Conservation (phyloP, 2,888 invertebrate genomes). For the Microplitis deprimator region DNA sequence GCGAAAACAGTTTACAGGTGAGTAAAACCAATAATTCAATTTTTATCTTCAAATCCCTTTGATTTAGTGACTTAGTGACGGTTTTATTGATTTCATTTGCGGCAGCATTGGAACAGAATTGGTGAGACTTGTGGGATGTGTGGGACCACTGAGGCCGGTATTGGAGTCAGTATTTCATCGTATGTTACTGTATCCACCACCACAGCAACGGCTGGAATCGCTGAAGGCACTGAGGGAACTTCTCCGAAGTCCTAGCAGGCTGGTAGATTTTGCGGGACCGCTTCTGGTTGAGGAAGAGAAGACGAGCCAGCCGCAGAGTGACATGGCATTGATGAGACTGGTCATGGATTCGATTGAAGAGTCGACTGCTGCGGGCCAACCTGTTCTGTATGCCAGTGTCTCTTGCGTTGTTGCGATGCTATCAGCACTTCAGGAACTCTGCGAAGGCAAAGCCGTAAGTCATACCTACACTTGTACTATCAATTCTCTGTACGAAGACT, state of each 20-base stretch:
- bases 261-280: conserved; percentile 81
- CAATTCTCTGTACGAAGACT: conserved; percentile 65
- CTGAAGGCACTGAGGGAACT: conserved; percentile 87
- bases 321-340: conserved; percentile 88
- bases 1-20: conserved; percentile 92
- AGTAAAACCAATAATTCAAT: neutral
- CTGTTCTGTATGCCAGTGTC: conserved; percentile 84
- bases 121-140: conserved; percentile 89
- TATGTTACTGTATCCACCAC: conserved; percentile 90
- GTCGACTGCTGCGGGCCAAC: conserved; percentile 86
- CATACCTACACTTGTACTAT: conserved; percentile 72
- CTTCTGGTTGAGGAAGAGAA: conserved; percentile 76
- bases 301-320: conserved; percentile 77
- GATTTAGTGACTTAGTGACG: neutral
- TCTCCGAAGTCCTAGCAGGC: conserved; percentile 82
- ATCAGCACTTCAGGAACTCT: conserved; percentile 86
- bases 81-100: conserved; percentile 46
- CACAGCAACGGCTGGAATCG: conserved; percentile 88
- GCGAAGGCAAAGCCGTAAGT: conserved; percentile 81
- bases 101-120: conserved; percentile 90
- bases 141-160: conserved; percentile 89
- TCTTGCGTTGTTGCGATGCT: conserved; percentile 88
- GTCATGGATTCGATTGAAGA: conserved; percentile 95
- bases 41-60: neutral
- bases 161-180: conserved; percentile 94